Conservation (phyloP, 1,140 invertebrate species). For the Pantala flavescens region DNA sequence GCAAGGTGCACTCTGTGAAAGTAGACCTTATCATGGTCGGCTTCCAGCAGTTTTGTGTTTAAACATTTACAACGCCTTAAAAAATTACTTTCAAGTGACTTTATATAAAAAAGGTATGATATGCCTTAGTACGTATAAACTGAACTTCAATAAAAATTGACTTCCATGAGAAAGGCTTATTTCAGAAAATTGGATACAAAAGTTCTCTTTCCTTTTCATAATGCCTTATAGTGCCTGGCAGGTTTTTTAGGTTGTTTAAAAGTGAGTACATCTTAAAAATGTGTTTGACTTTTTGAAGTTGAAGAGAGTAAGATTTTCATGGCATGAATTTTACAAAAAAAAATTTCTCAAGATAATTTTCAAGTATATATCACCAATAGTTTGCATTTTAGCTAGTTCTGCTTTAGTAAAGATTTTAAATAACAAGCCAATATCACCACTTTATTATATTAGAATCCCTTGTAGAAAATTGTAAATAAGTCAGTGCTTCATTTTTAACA, state of each 20-base stretch:
- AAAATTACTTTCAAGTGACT: not conserved
- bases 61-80: slow-evolving; percentile 3
- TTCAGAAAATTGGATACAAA: not conserved
- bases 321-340: not conserved
- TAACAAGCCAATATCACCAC: not conserved
- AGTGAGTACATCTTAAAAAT: not conserved
- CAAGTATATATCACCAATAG: not conserved
- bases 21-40: not conserved
- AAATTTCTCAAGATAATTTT: not conserved
- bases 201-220: slow-evolving; percentile 7
- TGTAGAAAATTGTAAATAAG: too few species aligned
- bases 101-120: not conserved
- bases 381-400: not conserved
- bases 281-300: slow-evolving; percentile 10
- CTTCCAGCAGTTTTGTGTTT: slow-evolving; percentile 2
- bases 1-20: not conserved
- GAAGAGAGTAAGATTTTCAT: slow-evolving; percentile 3
- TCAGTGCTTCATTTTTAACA: too few species aligned
- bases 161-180: not conserved
- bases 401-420: not conserved
- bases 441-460: too few species aligned
- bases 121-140: not conserved
- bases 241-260: slow-evolving; percentile 1
- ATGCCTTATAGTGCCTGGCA: slow-evolving; percentile 8
- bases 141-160: not conserved